phyloP scores from a whole-genome alignment of 2,113 vertebrate genomes.

The Scytalopus superciliaris region DNA sequence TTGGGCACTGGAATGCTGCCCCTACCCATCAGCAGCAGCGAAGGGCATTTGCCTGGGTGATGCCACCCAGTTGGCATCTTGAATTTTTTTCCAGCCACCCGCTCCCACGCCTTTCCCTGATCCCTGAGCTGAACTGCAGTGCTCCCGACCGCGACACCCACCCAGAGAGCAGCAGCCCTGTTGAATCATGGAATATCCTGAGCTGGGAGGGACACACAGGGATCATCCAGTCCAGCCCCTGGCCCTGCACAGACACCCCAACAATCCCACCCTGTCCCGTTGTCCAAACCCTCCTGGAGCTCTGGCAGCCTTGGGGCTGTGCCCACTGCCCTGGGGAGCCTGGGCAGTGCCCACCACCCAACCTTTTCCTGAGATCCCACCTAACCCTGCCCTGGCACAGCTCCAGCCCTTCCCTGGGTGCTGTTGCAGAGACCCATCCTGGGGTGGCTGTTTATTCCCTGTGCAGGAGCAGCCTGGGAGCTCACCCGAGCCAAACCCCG shows the following conservation, averaged over 20 bases:
- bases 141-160: not conserved
- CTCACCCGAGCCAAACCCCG: accelerated
- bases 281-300: not conserved
- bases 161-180: not conserved
- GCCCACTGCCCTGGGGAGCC: not conserved
- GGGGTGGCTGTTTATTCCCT: not conserved
- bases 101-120: not conserved
- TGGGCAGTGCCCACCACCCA: not conserved
- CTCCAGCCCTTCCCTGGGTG: accelerated
- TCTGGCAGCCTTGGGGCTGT: not conserved
- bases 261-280: accelerated
- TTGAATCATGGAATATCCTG: not conserved
- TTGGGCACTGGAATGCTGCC: not conserved
- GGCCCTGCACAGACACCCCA: not conserved
- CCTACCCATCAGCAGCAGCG: accelerated
- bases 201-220: not conserved
- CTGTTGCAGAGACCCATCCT: accelerated
- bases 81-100: not conserved
- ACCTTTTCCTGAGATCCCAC: accelerated
- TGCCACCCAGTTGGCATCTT: not conserved
- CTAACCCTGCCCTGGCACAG: not conserved
- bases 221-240: accelerated
- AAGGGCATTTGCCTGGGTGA: not conserved
- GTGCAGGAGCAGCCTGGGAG: not conserved
- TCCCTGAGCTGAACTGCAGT: not conserved